A percentile compares a stretch with the other conserved stretches of the same genome.
These are phyloP conservation scores for Drosophila murphyi DNA, from an alignment of 1,140 invertebrate species.

Conservation along the genomic window DNA sequence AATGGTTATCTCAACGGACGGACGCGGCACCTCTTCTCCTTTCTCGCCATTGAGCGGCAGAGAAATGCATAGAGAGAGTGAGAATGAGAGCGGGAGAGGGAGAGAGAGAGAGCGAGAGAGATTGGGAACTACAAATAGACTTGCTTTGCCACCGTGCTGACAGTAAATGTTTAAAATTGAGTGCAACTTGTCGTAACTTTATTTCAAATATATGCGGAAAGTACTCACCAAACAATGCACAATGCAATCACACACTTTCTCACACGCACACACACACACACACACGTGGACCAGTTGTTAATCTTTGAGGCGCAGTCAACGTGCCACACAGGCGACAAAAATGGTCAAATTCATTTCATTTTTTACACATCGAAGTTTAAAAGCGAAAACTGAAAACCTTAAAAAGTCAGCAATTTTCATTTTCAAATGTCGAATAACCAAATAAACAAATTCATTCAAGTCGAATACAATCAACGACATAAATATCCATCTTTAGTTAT, in stretches of 20 bases:
- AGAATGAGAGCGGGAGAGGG: no score
- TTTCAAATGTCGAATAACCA: no score
- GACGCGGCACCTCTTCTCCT: not conserved
- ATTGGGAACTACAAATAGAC: not conserved
- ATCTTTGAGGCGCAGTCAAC: constrained; percentile 62
- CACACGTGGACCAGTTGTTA: constrained; percentile 9
- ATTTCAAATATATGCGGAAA: constrained; percentile 83
- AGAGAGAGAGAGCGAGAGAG: no score
- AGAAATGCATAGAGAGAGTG: no score
- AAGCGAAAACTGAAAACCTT: not conserved
- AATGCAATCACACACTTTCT: constrained; percentile 24
- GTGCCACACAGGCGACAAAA: constrained; percentile 55
- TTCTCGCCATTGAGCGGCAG: not conserved
- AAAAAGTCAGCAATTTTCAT: not conserved
- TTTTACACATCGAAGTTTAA: no score
- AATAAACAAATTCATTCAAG: no score
- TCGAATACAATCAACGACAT: no score
- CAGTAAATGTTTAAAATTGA: constrained; percentile 83
- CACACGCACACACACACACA: constrained; percentile 30
- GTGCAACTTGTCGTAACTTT: constrained; percentile 83
- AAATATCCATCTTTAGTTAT: no score
- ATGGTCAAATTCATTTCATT: not conserved
- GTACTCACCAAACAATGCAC: constrained; percentile 81
- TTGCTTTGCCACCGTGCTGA: constrained; percentile 69
- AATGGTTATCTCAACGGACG: not conserved